Percentiles rank a stretch among this genome's conserved stretches.
Evolutionary conservation across 2,888 invertebrate species (phyloP).

Genomic region (Atherix ibis): DNA sequence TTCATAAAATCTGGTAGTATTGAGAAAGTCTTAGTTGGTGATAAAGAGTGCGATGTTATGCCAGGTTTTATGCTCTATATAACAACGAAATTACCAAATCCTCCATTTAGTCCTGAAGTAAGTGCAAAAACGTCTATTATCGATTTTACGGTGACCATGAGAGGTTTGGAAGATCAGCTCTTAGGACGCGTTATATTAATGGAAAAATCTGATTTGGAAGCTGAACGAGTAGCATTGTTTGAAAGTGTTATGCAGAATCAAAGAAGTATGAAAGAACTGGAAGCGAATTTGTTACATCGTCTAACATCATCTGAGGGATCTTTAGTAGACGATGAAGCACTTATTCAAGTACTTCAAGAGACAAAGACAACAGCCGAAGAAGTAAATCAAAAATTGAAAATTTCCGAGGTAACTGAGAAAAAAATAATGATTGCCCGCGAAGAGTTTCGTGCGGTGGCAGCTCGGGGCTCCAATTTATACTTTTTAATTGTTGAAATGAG

Average conservation of each 20-base stretch:
- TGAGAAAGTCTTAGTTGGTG: slow-evolving; percentile 85
- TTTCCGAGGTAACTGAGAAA: slow-evolving; percentile 83
- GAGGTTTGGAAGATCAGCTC: slow-evolving; percentile 88
- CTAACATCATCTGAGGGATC: slow-evolving; percentile 87
- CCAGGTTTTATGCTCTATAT: slow-evolving; percentile 90
- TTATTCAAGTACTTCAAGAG: slow-evolving; percentile 76
- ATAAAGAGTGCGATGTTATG: slow-evolving; percentile 95
- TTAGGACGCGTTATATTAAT: slow-evolving; percentile 85
- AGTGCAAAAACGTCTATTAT: slow-evolving; percentile 94
- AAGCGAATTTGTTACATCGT: slow-evolving; percentile 80
- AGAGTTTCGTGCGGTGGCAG: slow-evolving; percentile 89
- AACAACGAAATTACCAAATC: slow-evolving; percentile 91
- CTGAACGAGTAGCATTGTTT: slow-evolving; percentile 80
- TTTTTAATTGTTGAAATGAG: slow-evolving; percentile 96
- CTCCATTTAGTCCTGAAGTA: slow-evolving; percentile 91
- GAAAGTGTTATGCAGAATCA: slow-evolving; percentile 96
- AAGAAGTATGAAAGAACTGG: slow-evolving; percentile 87
- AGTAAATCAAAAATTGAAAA: slow-evolving; percentile 83
- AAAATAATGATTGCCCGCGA: slow-evolving; percentile 89
- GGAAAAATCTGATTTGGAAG: slow-evolving; percentile 91
- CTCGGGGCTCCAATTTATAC: slow-evolving; percentile 84
- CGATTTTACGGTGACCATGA: slow-evolving; percentile 94
- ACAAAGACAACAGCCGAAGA: slow-evolving; percentile 84
- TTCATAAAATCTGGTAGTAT: slow-evolving; percentile 95
- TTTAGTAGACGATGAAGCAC: slow-evolving; percentile 86